Percentiles rank a stretch among this genome's conserved stretches.
Evolutionary conservation across 1,140 invertebrate genomes (phyloP).

Genomic region (Asobara japonica): DNA sequence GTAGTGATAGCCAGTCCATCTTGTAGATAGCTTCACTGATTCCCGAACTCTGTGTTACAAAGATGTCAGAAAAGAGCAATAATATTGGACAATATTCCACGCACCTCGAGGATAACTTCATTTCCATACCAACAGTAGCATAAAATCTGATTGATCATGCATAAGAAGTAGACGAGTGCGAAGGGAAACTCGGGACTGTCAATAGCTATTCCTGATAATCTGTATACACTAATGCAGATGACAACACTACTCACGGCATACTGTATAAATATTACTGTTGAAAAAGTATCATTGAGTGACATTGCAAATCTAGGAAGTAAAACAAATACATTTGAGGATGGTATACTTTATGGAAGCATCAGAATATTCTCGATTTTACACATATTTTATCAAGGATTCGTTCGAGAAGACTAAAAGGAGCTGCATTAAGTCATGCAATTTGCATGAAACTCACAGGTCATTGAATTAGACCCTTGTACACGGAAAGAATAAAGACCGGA

Average conservation of each 20-base stretch:
- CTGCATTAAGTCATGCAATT: no score
- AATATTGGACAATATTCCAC: not conserved
- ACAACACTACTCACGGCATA: constrained; percentile 46
- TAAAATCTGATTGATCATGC: constrained; percentile 49
- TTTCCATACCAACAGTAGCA: constrained; percentile 52
- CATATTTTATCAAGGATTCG: no score
- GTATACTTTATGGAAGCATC: no score
- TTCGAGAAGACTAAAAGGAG: no score
- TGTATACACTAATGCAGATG: constrained; percentile 47
- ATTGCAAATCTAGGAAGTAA: constrained; percentile 43
- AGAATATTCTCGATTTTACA: no score
- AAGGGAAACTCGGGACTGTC: constrained; percentile 45
- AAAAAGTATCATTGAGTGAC: constrained; percentile 42
- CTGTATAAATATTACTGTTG: constrained; percentile 45
- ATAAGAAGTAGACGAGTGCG: constrained; percentile 43
- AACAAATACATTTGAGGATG: no score
- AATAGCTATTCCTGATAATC: constrained; percentile 43
- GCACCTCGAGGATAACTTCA: constrained; percentile 48
- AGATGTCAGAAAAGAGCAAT: not conserved
- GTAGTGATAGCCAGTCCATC: constrained; percentile 8
- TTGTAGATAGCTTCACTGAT: constrained; percentile 10
- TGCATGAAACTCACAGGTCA: no score
- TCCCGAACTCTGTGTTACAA: constrained; percentile 15
- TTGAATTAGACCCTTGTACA: no score
- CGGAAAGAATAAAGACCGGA: no score